Evolutionary conservation across 1,140 invertebrate genomes (phyloP), one percentile per base, ranked within the genome.

Genomic region (Papilio xuthus): DNA sequence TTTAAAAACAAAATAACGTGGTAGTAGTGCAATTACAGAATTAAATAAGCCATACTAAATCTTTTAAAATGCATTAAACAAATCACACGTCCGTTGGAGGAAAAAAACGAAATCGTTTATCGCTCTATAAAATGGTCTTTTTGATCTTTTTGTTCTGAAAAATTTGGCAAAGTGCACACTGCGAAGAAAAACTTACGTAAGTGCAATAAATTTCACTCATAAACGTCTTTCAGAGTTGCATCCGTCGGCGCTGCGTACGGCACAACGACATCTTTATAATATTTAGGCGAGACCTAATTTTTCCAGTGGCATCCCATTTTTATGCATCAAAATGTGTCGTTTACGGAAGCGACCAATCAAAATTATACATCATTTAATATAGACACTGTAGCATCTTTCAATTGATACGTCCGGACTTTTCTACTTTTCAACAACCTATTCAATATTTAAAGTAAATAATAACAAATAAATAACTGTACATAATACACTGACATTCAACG

Each of bases 151-250:
- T 41, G 50, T 13, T 18, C 26, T 20, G 28, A 63, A 42, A 76
- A 76, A 63, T 76, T 32, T 76, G 74, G 74, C 74, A 76, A 42
- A 37, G 32, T 63, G 53, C 50, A 76, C 47, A 28, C 10, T 44
- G 18, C 37, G 74, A 20, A 63, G 20, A 37, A 76, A 63, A 63
- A 37, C 15, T 76, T 76, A 76, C 23, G 73, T 41, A 60, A 76
- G 18, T 37, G 32, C 37, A 76, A 76, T 76, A 75, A 53, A 76
- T 75, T 75, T 75, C 74, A 76, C 63, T 76, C 53, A 76, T 76
- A 60, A 76, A 76, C 20, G 15, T 53, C 53, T 42, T 76, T 60
- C 28, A 28, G 28, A 76, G 74, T 60, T 76, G 26, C 53, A 63
- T 28, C 13, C 28, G 47, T 18, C 20, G 74, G 53, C 74, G 74